Base-by-base conservation (phyloP, 2,888 invertebrate species). In the Entomobrya multifasciata region DNA sequence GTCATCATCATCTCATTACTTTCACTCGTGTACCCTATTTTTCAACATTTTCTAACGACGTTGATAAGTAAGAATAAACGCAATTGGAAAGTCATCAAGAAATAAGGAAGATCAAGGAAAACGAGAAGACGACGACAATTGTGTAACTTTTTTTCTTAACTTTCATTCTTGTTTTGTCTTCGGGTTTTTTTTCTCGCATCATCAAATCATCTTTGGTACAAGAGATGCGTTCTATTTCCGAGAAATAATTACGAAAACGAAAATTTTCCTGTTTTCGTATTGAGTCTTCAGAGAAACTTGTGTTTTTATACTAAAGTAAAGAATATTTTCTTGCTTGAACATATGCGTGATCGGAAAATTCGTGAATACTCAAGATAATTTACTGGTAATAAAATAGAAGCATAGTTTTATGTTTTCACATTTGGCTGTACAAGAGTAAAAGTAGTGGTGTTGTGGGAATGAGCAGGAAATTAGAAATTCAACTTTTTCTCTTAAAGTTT, bases 401-500 rank as follows among this genome's bases (percentile, higher is more conserved):
- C 25, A 55, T 10, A 17, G 36, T 49, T 30, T 49, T 47, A 27
- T 20, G 11, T 30, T n/a, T 30, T 30, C 15, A 0, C 27, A 76
- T 30, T 57, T 57, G 55, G 36, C 55, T 76, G 41, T 22, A 17
- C 11, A 41, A 30, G 27, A 62, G 41, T 44, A 25, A 25, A 1
- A 49, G 49, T 13, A 70, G 70, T 62, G 11, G 77, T 77, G 65
- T 65, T 49, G 44, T 22, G 17, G 52, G 60, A 49, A 74, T 62
- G 25, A 44, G 15, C 27, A 55, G 84, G 55, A 77, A 84, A 83
- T 84, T 84, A 83, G 84, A 84, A 84, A 77, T 84, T 84, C 77
- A 84, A 84, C 84, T 77, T 84, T 84, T 67, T 57, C 49, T 49
- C 44, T 47, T 52, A 55, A 84, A 52, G 55, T 77, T 67, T 8